Evolutionary conservation across 2,797 vertebrate genomes (phyloP), one percentile per base, ranked within the genome.

Genomic region (Rhinella marina): DNA sequence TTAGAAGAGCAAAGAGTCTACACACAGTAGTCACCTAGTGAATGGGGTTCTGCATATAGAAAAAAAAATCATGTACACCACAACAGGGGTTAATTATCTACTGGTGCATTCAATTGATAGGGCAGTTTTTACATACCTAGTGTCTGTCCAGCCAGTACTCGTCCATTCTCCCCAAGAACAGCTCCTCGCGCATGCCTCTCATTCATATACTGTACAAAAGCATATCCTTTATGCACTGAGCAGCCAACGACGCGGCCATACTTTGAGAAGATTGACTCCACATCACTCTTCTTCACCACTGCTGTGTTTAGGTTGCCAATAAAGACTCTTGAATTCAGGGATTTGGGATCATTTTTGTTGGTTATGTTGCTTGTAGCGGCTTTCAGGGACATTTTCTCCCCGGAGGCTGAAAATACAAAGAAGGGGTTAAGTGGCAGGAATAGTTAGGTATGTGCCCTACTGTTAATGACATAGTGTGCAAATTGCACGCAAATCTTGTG

Each of bases 271-370:
- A 98, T 97, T 90, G 94, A 96, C 93, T 99, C 98, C 78, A 98
- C 96, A 0, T 98, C 97, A 0, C 96, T 96, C 93, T 98, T 98
- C 93, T 97, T 98, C 91, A 98, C 98, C 93, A 98, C 94, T 0
- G 96, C 96, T 8, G 98, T 98, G 94, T 98, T 98, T 85, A 99
- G 96, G 92, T 98, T 99, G 85, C 97, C 98, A 23, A 98, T 99
- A 90, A 99, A 99, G 90, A 98, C 97, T 13, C 97, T 94, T 5
- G 98, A 99, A 93, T 98, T 98, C 94, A 98, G 96, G 86, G 98
- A 98, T 90, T 97, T 98, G 77, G 97, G 97, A 91, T 99, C 98
- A n/a, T 97, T 99, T 94, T 99, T 99, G 94, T 99, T 99, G 19
- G 97, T 99, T 92, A 98, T 96, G 82, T 99, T 99, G 90, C 97